phyloP scores from a whole-genome alignment of 2,113 vertebrate species.

The Arothron firmamentum region DNA sequence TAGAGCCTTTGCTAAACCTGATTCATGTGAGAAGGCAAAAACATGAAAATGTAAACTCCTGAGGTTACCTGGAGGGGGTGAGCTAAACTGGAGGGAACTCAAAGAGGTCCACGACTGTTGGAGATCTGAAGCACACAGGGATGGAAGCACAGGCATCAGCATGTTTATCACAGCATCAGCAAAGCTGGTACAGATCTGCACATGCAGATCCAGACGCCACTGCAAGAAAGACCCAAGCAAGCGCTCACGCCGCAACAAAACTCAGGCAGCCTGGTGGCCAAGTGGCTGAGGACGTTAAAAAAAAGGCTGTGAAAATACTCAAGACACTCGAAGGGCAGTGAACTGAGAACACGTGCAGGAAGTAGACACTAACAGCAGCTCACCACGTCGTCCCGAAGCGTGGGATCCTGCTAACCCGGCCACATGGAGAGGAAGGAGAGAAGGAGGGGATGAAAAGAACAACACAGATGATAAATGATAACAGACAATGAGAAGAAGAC shows the following conservation, averaged over 20 bases:
- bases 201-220: neutral
- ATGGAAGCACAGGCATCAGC: constrained; percentile 13
- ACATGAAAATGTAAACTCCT: neutral
- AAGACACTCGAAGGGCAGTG: constrained; percentile 4
- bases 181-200: neutral
- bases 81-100: constrained; percentile 76
- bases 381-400: constrained; percentile 58
- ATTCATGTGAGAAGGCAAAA: constrained; percentile 1
- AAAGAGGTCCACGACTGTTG: constrained; percentile 84
- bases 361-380: constrained; percentile 66
- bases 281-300: neutral
- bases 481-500: neutral
- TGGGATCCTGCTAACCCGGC: constrained; percentile 29
- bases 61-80: constrained; percentile 76
- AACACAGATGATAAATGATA: constrained; percentile 3
- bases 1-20: neutral
- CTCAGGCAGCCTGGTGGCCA: neutral
- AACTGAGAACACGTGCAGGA: constrained; percentile 37
- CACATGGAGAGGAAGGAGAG: constrained; percentile 17
- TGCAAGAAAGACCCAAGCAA: neutral
- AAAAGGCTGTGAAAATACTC: neutral
- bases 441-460: constrained; percentile 12
- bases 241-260: neutral
- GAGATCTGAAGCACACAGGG: constrained; percentile 69
- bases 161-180: neutral